Conservation (phyloP, 2,113 vertebrate genomes). For the Pica pica region DNA sequence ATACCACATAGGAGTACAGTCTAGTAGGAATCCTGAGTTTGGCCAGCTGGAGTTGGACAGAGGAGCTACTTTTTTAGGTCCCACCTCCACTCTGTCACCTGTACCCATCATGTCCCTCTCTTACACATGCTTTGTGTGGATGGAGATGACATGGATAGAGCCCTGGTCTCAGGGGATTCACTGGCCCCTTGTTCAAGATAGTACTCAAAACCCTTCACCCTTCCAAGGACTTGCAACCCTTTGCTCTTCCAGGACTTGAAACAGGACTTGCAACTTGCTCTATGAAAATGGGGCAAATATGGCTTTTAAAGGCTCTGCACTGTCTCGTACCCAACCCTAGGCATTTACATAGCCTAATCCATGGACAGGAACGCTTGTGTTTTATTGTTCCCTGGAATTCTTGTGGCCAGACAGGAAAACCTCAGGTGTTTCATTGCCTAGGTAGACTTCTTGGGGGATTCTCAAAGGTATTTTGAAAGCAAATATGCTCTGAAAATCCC, state of each 20-base stretch:
- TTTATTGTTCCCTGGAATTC: neutral
- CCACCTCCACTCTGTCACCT: neutral
- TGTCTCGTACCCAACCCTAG: neutral
- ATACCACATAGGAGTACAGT: rapidly evolving
- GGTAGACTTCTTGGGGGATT: neutral
- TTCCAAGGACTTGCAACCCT: neutral
- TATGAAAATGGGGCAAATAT: neutral
- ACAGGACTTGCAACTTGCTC: neutral
- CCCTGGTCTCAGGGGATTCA: neutral
- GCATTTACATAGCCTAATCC: neutral
- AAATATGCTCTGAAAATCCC: neutral
- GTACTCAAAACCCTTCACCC: neutral
- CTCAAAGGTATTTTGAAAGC: neutral
- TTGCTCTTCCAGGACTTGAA: neutral
- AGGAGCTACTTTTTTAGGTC: neutral
- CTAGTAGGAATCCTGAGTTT: neutral
- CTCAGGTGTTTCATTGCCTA: neutral
- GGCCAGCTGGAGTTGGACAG: neutral
- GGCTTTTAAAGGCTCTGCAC: neutral
- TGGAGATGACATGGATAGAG: neutral
- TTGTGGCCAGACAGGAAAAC: neutral
- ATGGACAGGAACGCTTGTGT: neutral
- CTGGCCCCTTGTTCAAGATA: neutral
- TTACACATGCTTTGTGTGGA: neutral
- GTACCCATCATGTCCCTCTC: neutral